Evolutionary conservation across 2,888 invertebrate species (phyloP), one percentile per base, ranked within the genome.

Genomic region (Hyles lineata): DNA sequence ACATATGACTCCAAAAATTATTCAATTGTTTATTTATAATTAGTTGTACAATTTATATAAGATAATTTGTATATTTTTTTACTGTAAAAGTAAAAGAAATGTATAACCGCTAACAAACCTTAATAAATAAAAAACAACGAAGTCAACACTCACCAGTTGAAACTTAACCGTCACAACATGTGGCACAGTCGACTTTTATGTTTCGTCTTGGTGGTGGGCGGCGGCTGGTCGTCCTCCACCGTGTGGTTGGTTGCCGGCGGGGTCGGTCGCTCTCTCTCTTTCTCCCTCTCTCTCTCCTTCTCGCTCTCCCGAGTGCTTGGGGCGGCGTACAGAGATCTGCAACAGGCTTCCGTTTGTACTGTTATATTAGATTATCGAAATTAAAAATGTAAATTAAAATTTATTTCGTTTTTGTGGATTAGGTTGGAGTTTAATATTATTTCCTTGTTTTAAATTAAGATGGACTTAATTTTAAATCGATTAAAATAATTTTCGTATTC

Each of bases 101-200:
- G n/a, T 29, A 29, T 29, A 29, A 29, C 29, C 29, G 6, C 6
- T 29, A 35, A 35, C 8, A 9, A 35, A 35, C 9, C 9, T 9
- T 35, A 8, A 35, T 35, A 8, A 15, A 43, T 43, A 15, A 43
- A 43, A 43, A 3, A n/a, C n/a, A 15, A 43, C 29, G 6, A 55
- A 5, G n/a, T 55, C 19, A 43, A 43, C 43, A 79, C 91, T 89
- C 72, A 94, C 94, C 94, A 92, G 89, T 92, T 91, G 52, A 90
- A 88, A 84, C 92, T 93, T 88, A 94, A 89, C 83, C 93, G 95
- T 95, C 95, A 95, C 95, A 95, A 95, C 89, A 95, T 89, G 70
- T 94, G 94, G 84, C 95, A 95, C 43, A 95, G 87, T 60, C 94
- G 87, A 8, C 87, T 92, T 79, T 88, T 91, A 80, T 91, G 93